Evolutionary conservation across 1,140 invertebrate genomes (phyloP).

Genomic region (Thaumetopoea pityocampa): DNA sequence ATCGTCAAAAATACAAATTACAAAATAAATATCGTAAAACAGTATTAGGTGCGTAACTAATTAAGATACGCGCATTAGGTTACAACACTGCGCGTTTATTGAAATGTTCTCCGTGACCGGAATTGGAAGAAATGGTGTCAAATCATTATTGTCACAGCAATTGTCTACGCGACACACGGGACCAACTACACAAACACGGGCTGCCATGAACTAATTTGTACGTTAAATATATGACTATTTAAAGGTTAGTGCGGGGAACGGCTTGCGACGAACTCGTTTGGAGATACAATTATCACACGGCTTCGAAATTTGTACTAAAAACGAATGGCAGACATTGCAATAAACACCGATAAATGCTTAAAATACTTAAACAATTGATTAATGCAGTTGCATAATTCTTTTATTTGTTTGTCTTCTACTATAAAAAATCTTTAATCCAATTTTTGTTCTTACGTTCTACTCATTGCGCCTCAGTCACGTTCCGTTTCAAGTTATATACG

Average conservation of each 20-base stretch:
- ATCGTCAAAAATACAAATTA: no score
- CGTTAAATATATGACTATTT: conserved; percentile 42
- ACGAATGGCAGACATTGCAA: neutral
- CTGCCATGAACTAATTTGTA: conserved; percentile 58
- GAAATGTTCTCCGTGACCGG: conserved; percentile 35
- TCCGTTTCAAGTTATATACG: no score
- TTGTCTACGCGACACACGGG: conserved; percentile 32
- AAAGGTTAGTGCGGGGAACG: no score
- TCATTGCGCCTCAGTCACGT: no score
- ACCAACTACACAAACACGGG: conserved; percentile 47
- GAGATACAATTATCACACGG: conserved; percentile 7
- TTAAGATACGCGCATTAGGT: conserved; percentile 1
- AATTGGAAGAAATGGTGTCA: conserved; percentile 46
- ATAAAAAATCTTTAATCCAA: no score
- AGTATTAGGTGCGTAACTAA: no score
- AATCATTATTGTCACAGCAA: conserved; percentile 41
- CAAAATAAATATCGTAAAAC: no score
- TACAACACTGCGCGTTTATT: conserved; percentile 15
- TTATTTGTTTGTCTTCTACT: no score
- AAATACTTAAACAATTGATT: no score
- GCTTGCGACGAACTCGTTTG: no score
- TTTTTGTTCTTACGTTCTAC: no score
- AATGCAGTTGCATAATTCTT: no score
- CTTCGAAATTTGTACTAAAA: conserved; percentile 18
- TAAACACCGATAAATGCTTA: neutral